Conservation (phyloP, 2,113 vertebrate species). For the Acanthisitta chloris region DNA sequence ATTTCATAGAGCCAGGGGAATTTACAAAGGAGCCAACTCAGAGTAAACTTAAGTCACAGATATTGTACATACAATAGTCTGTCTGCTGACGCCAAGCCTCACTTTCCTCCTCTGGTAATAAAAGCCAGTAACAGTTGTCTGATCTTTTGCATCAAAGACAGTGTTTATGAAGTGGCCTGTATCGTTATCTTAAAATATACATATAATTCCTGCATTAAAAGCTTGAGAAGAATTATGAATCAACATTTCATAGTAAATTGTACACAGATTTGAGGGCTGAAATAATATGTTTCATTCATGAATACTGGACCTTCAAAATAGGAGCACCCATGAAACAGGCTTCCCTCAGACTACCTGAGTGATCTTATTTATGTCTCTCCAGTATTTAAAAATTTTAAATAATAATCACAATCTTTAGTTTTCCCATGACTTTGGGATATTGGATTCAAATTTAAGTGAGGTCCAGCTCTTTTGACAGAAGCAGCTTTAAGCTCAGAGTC, state of each 20-base stretch:
- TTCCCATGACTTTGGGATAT: not conserved
- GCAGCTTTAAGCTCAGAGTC: not conserved
- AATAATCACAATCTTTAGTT: not conserved
- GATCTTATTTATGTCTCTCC: not conserved
- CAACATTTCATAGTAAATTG: constrained; percentile 49
- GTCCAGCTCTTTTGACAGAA: not conserved
- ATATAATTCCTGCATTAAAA: constrained; percentile 44
- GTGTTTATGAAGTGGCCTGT: constrained; percentile 60
- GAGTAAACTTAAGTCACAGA: constrained; percentile 39
- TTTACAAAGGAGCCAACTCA: constrained; percentile 64
- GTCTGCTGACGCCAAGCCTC: constrained; percentile 50
- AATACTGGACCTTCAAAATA: not conserved
- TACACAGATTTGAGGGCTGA: not conserved
- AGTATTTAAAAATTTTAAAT: not conserved
- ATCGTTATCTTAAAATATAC: constrained; percentile 34
- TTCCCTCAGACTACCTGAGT: not conserved
- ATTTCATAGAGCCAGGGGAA: constrained; percentile 65
- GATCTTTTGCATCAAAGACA: constrained; percentile 71
- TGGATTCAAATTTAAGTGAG: not conserved
- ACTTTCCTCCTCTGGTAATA: constrained; percentile 53
- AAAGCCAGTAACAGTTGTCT: constrained; percentile 63
- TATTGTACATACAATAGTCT: constrained; percentile 43
- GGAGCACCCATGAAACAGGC: not conserved
- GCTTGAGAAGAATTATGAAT: constrained; percentile 43
- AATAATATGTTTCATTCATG: constrained; percentile 11